Evolutionary conservation across 2,797 vertebrate species (phyloP), one percentile per base, ranked within the genome.

Genomic region (Myotis findleyi): DNA sequence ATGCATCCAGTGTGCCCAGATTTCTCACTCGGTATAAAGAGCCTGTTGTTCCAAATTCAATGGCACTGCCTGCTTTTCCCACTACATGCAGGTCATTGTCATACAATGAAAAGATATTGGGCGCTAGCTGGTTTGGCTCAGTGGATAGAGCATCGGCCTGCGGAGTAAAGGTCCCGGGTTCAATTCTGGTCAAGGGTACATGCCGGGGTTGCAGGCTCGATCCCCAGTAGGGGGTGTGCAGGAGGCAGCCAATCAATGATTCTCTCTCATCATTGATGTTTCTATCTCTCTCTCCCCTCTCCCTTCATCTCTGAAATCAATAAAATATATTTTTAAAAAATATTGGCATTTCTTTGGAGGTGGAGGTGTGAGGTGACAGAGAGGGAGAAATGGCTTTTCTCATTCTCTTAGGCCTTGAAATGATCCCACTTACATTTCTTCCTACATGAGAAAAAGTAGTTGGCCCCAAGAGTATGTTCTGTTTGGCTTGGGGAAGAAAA

Each of bases 401-500:
- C 44, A 11, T 89, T 72, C 64, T 77, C 83, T 71, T 55, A 23
- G 53, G 64, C 57, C 84, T 93, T 71, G 51, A 83, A 92, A 44
- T 25, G 23, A 75, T 69, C 85, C 89, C 30, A 47, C 73, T 91
- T 81, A 38, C 2, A 7, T 0, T 51, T 72, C 49, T 66, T 62
- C 72, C 21, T 73, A 33, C n/a, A 20, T 21, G 41, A 91, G 89
- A 92, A 91, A 92, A 59, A 85, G 38, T 33, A 47, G 12, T 55
- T 81, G 62, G 23, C 10, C 55, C 21, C 69, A 7, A n/a, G 7
- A 72, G 51, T 20, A 36, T 59, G 21, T 92, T 76, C 88, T 80
- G 12, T 87, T 92, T 91, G 81, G 49, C 69, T 76, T 92, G n/a
- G 86, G 69, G 86, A 30, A 16, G 95, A 96, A 96, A 94, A 69